These are phyloP conservation scores for Petrocephalus microphthalmus DNA, from an alignment of 2,113 vertebrate genomes.

Conservation along the genomic window DNA sequence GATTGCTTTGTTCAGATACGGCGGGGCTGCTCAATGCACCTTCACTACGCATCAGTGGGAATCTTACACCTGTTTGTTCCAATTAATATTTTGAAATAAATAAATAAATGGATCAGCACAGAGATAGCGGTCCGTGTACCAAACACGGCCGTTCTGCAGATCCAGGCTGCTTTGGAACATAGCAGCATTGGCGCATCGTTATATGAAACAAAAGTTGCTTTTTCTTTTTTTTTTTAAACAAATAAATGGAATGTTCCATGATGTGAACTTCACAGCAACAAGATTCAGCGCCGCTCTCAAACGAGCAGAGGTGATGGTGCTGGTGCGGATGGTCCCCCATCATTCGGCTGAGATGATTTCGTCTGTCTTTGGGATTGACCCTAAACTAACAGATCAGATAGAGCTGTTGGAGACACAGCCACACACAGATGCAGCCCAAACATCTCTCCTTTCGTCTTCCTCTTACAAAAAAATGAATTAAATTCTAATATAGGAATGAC, in stretches of 20 bases:
- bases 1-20: background rate
- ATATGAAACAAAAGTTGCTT: background rate
- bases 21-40: background rate
- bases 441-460: slow-evolving; percentile 20
- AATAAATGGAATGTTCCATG: background rate
- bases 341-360: slow-evolving; percentile 15
- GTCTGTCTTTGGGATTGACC: slow-evolving; percentile 34
- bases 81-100: background rate
- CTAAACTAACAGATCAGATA: slow-evolving; percentile 27
- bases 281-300: background rate
- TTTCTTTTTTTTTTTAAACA: background rate
- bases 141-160: background rate
- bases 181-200: too few species aligned
- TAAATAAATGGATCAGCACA: background rate
- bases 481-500: slow-evolving; percentile 35
- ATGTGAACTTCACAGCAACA: background rate
- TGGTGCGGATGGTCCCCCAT: background rate
- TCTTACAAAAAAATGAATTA: slow-evolving; percentile 31
- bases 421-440: slow-evolving; percentile 31
- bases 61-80: slow-evolving; percentile 15
- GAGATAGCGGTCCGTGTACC: background rate
- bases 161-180: background rate
- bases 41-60: background rate
- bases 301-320: too few species aligned
- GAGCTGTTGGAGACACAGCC: slow-evolving; percentile 14